phyloP scores from a whole-genome alignment of 2,888 invertebrate species.

The Entomobrya proxima region DNA sequence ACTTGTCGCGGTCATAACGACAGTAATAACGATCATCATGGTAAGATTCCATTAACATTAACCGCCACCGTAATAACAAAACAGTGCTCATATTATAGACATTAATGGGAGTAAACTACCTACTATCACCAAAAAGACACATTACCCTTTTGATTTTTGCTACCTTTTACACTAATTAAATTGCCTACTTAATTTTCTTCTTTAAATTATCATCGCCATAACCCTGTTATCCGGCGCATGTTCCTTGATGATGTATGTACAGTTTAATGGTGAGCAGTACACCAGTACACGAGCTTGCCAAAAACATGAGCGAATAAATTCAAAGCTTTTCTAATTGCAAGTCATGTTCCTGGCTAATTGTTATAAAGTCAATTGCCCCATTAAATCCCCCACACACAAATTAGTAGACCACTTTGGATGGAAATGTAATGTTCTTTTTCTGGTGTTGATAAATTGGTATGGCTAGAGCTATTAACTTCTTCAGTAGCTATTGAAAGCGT shows the following conservation, averaged over 20 bases:
- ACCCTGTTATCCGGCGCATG: neutral
- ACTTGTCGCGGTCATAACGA: neutral
- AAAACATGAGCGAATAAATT: neutral
- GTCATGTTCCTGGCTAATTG: slow-evolving; percentile 32
- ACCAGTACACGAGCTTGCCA: neutral
- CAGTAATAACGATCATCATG: neutral
- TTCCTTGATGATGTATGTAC: neutral
- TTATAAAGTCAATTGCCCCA: neutral
- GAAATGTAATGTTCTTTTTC: neutral
- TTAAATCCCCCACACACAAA: slow-evolving; percentile 15
- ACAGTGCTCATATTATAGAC: neutral
- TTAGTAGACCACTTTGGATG: neutral
- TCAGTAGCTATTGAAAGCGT: too few species aligned
- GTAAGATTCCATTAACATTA: slow-evolving; percentile 7
- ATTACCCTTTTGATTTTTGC: neutral
- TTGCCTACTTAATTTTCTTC: slow-evolving; percentile 3
- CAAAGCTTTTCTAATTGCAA: slow-evolving; percentile 3
- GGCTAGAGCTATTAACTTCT: too few species aligned
- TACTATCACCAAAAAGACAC: neutral
- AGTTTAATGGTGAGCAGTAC: too few species aligned
- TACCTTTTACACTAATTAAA: neutral
- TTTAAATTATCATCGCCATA: neutral
- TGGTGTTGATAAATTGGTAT: neutral
- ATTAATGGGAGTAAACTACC: neutral
- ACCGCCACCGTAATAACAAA: neutral